These are phyloP conservation scores for Pogonophryne albipinna DNA, from an alignment of 2,797 vertebrate species.

Conservation along the genomic window DNA sequence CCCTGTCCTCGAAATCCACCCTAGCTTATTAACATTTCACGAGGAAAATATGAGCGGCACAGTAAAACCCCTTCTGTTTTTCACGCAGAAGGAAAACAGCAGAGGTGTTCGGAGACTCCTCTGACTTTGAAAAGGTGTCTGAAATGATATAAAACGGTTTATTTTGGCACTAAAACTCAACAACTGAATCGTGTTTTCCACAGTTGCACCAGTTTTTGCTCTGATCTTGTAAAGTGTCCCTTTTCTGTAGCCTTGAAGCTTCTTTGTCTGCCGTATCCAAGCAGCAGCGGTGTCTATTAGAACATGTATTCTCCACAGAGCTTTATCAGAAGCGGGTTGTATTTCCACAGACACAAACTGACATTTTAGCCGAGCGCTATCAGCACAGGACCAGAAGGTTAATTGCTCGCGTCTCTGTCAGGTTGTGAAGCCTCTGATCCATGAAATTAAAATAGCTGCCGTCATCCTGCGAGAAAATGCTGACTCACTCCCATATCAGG, in stretches of 20 bases:
- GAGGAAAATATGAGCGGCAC: conserved; percentile 37
- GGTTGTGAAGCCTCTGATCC: conserved; percentile 56
- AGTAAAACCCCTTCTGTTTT: conserved; percentile 12
- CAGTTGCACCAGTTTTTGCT: background rate
- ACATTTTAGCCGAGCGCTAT: conserved; percentile 57
- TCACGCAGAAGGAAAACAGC: conserved; percentile 10
- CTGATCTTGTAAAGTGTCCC: conserved; percentile 11
- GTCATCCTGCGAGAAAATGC: conserved; percentile 51
- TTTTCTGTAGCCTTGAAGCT: conserved; percentile 22
- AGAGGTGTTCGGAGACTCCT: conserved; percentile 16
- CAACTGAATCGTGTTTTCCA: conserved; percentile 21
- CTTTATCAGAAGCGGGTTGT: conserved; percentile 38
- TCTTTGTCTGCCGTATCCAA: conserved; percentile 29
- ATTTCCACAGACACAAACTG: conserved; percentile 43
- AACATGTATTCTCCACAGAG: conserved; percentile 8
- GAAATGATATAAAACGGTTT: conserved; percentile 13
- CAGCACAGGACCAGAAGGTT: conserved; percentile 70
- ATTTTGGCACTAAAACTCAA: conserved; percentile 11
- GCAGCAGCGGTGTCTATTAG: conserved; percentile 26
- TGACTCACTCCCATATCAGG: conserved; percentile 52
- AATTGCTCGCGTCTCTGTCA: conserved; percentile 69
- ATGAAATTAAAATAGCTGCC: conserved; percentile 67
- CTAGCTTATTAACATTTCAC: conserved; percentile 74
- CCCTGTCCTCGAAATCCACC: conserved; percentile 48
- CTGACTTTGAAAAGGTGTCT: background rate